Evolutionary conservation across 2,113 vertebrate genomes (phyloP).

Genomic region (Hoplias malabaricus): DNA sequence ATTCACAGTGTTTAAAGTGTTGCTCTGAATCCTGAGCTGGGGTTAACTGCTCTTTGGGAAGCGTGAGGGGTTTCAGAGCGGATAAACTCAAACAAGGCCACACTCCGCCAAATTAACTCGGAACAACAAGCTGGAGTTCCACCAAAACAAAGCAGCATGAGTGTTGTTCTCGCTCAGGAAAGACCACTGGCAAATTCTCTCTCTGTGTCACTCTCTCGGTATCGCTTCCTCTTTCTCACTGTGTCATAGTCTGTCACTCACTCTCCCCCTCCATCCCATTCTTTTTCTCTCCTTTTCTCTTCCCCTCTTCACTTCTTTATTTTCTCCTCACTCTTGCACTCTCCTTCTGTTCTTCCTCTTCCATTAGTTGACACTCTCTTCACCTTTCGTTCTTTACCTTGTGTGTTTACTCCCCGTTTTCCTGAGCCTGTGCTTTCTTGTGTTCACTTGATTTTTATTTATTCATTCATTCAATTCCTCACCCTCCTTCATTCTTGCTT

Average conservation of each 20-base stretch:
- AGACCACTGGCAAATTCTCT: too few species aligned
- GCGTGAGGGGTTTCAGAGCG: background rate
- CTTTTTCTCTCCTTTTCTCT: background rate
- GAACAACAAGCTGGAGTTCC: background rate
- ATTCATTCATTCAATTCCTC: too few species aligned
- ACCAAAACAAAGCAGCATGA: background rate
- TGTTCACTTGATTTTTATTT: too few species aligned
- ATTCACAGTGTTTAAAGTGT: slow-evolving; percentile 14
- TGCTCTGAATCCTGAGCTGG: background rate
- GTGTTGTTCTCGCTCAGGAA: background rate
- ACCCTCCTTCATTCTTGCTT: background rate
- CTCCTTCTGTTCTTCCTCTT: background rate
- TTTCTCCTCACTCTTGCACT: background rate
- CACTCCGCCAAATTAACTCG: background rate
- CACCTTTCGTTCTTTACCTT: too few species aligned
- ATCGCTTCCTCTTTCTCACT: background rate
- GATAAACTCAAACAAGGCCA: background rate
- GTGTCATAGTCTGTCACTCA: background rate
- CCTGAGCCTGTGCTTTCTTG: too few species aligned
- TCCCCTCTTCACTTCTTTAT: too few species aligned
- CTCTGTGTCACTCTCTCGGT: background rate
- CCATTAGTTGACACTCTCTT: background rate
- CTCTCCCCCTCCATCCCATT: background rate
- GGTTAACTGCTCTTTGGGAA: slow-evolving; percentile 3
- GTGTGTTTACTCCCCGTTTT: too few species aligned